Base-by-base conservation (phyloP, 2,888 invertebrate species). In the Drosophila yooni region DNA sequence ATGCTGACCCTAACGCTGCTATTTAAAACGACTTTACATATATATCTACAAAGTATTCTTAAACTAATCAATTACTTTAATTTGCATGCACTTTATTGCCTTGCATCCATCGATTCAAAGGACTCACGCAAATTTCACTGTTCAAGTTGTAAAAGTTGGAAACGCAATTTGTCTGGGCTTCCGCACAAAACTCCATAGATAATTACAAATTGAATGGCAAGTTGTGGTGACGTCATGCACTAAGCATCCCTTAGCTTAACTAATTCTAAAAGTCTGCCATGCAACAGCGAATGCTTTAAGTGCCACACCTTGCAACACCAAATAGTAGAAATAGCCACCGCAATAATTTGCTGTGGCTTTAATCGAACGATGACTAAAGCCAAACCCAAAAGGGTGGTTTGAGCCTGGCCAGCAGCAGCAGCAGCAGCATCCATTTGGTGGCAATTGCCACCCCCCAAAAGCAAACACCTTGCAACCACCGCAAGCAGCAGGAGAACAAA, bases 401-500 rank as follows among this genome's bases (percentile, higher is more conserved):
- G 54, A 38, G 33, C 36, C 18, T 18, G 43, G n/a, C 5, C 10
- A 40, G 25, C 50, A 56, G 34, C 51, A 48, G 36, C 48, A 56
- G 46, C 56, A 51, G 33, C 46, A 46, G 21, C 13, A 53, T 71
- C 78, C 58, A 70, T n/a, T 48, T 31, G 36, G 5, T 31, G 65
- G 33, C 64, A 62, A 67, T 71, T 58, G 52, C 72, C 72, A 76
- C 33, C 77, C 56, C 77, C 62, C 36, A 27, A 38, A 18, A n/a
- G 7, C 43, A 58, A 57, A 77, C 78, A 80, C 80, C 80, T 78
- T 80, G 80, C 81, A 81, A 80, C 80, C 78, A 80, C 80, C 81
- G 36, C 46, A 52, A 48, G 21, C 3, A 46, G 46, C 27, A n/a
- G 15, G n/a, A 33, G 21, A n/a, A 54, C 33, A 38, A 18, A 40